These are phyloP conservation scores for Balaeniceps rex DNA, from an alignment of 2,113 vertebrate species.

Conservation along the genomic window DNA sequence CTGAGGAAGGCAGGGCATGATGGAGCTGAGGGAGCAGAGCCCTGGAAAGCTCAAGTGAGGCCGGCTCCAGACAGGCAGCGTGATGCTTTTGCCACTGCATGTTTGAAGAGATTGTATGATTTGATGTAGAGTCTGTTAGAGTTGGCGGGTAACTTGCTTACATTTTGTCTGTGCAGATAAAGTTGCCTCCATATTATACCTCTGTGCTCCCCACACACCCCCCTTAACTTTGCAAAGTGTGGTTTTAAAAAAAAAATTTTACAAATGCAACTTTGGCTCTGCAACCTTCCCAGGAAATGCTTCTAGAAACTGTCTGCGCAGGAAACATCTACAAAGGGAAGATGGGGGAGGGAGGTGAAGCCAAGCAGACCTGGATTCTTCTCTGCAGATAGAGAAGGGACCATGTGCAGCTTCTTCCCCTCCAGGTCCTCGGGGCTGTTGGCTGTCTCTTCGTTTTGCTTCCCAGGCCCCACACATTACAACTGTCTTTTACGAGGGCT, in stretches of 20 bases:
- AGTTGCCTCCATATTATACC: not conserved
- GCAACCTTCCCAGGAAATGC: not conserved
- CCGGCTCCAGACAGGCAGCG: not conserved
- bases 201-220: not conserved
- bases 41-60: not conserved
- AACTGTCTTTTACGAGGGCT: not conserved
- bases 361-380: not conserved
- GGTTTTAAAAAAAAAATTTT: not conserved
- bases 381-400: not conserved
- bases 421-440: not conserved
- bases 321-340: slow-evolving; percentile 8
- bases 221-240: not conserved
- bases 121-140: not conserved
- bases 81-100: not conserved
- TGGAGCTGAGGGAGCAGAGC: not conserved
- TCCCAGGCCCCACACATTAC: slow-evolving; percentile 3
- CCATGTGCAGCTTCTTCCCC: not conserved
- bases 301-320: not conserved
- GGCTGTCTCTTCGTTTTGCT: not conserved
- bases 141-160: slow-evolving; percentile 14
- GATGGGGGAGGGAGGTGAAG: not conserved
- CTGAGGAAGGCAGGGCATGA: not conserved
- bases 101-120: not conserved
- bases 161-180: not conserved
- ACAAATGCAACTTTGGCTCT: not conserved